These are phyloP conservation scores for Acanthurus lineatus DNA, from an alignment of 2,797 vertebrate species.

Conservation along the genomic window DNA sequence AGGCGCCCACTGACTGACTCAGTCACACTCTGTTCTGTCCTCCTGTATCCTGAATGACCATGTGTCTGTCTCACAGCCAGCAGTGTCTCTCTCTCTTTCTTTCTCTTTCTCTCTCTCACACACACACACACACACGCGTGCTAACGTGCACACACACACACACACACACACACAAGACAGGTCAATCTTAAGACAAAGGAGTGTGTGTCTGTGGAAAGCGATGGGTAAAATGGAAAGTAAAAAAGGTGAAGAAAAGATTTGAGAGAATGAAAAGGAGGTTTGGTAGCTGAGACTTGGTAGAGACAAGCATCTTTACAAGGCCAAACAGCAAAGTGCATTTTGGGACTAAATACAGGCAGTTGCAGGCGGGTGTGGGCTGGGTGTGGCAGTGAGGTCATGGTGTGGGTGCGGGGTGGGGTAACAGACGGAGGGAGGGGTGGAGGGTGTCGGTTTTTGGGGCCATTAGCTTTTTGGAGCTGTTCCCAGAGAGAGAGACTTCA, in stretches of 20 bases:
- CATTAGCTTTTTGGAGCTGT: slow-evolving; percentile 47
- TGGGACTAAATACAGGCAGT: slow-evolving; percentile 78
- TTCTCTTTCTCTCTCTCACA: no score
- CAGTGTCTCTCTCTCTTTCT: no score
- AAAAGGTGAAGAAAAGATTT: not conserved
- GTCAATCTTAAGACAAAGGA: slow-evolving; percentile 11
- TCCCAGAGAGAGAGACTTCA: slow-evolving; percentile 47
- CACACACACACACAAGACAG: not conserved
- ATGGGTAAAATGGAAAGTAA: not conserved
- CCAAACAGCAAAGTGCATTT: slow-evolving; percentile 53
- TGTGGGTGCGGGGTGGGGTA: slow-evolving; percentile 59
- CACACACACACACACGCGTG: not conserved
- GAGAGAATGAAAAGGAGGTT: slow-evolving; percentile 1
- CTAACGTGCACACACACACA: not conserved
- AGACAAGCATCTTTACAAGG: slow-evolving; percentile 56
- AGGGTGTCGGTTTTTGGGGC: slow-evolving; percentile 62
- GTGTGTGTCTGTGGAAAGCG: slow-evolving; percentile 17
- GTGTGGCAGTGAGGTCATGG: slow-evolving; percentile 80
- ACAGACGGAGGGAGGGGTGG: slow-evolving; percentile 33
- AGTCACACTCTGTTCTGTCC: slow-evolving; percentile 84
- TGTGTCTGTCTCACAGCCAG: slow-evolving; percentile 34
- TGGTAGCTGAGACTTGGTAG: slow-evolving; percentile 2
- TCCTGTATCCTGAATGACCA: slow-evolving; percentile 41
- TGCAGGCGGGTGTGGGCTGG: slow-evolving; percentile 71
- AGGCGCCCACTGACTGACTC: slow-evolving; percentile 77